Base-by-base conservation (phyloP, 2,113 vertebrate species). In the Limnothrissa miodon region DNA sequence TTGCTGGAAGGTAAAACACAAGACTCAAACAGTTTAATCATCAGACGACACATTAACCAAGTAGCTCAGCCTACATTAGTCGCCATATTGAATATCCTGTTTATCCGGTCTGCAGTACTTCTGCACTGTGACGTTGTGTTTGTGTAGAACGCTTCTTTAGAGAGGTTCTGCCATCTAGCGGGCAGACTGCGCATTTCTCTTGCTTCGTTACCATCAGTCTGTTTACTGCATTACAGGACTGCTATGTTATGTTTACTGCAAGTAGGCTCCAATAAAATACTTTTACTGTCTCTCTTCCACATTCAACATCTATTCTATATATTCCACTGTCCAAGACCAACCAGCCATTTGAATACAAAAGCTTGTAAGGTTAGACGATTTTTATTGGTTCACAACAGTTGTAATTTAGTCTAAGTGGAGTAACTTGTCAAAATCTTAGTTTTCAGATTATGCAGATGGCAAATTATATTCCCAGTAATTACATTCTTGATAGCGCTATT, bases 11-110 rank as follows among this genome's bases (percentile, higher is more conserved):
- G 5, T 19, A 5, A 74, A 74, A 39, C 66, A 74, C 66, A 1
- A 13, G 29, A 17, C 6, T 33, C 17, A 39, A 74, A 25, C 1
- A 33, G 66, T 39, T 74, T 4, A 13, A 74, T 74, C 15, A 10
- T 33, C 10, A 33, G n/a, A 33, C 62, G 33, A 15, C 9, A 70
- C 62, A 0, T 70, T 13, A 36, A 4, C 8, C 33, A 33, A 15
- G 25, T 36, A 15, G 25, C 33, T 36, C 2, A 17, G 29, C 13
- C 25, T 13, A 33, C n/a, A n/a, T n/a, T 74, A 36, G 36, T 17
- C 66, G 66, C 66, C 66, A 74, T 74, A 36, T 74, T 74, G 66
- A 33, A 74, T 74, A 74, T 33, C 66, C 66, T 74, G 66, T 74
- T 74, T 74, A 74, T 45, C 79, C 45, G 44, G 25, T 80, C 42